phyloP scores from a whole-genome alignment of 2,113 vertebrate species.

The Apteryx mantelli region DNA sequence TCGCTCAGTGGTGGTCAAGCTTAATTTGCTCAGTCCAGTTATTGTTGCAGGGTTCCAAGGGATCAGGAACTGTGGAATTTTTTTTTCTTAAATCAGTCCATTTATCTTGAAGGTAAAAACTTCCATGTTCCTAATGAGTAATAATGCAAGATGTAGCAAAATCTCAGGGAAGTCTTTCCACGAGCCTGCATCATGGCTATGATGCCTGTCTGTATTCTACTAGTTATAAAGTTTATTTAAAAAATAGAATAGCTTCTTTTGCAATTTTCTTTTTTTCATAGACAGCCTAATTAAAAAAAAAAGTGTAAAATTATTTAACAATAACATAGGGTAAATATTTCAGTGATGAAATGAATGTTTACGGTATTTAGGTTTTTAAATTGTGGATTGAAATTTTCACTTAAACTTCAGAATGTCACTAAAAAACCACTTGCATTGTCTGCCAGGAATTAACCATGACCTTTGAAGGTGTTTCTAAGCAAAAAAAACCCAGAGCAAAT shows the following conservation, averaged over 20 bases:
- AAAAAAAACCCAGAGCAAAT: not conserved
- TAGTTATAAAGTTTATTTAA: not conserved
- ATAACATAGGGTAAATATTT: not conserved
- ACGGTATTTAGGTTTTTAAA: not conserved
- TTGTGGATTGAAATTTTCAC: not conserved
- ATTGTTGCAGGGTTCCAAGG: not conserved
- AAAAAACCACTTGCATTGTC: not conserved
- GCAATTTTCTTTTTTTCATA: not conserved
- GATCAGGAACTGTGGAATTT: not conserved
- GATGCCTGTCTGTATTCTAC: not conserved
- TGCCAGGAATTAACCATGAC: not conserved
- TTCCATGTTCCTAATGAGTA: not conserved
- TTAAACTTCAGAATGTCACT: not conserved
- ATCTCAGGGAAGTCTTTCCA: not conserved
- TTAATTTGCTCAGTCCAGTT: not conserved
- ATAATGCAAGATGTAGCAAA: not conserved
- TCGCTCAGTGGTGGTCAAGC: not conserved
- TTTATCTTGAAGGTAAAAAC: not conserved
- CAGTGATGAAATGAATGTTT: not conserved
- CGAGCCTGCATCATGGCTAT: not conserved
- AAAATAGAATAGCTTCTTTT: not conserved
- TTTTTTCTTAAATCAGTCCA: not conserved
- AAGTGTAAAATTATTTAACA: not conserved
- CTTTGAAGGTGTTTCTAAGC: not conserved
- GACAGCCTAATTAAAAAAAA: not conserved